Conservation (phyloP, 1,140 invertebrate genomes). For the Temnothorax nylanderi region DNA sequence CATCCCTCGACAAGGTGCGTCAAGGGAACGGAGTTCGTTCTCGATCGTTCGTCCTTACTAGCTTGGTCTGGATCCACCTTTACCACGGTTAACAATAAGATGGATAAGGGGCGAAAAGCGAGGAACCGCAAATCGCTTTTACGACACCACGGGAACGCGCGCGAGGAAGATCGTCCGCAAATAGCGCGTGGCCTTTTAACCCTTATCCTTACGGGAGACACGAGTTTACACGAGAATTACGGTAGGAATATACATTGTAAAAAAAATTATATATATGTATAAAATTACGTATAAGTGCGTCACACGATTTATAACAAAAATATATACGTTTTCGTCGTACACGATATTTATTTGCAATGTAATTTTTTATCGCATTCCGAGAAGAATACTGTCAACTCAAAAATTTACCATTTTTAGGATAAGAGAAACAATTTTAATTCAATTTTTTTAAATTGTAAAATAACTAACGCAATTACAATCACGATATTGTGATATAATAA, state of each 20-base stretch:
- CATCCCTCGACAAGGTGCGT: background rate
- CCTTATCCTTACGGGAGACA: background rate
- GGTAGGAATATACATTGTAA: background rate
- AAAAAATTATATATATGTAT: background rate
- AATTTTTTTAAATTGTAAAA: no score
- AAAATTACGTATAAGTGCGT: background rate
- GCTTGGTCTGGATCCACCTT: background rate
- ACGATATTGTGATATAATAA: no score
- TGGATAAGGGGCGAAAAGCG: background rate
- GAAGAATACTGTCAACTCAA: no score
- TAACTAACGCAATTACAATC: no score
- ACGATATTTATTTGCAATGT: background rate
- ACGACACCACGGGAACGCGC: background rate
- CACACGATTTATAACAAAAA: background rate
- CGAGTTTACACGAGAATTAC: background rate
- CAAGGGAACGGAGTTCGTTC: background rate
- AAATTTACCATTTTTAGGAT: no score
- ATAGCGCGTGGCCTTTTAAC: conserved; percentile 18
- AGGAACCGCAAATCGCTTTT: conserved; percentile 16
- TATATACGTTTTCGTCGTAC: background rate
- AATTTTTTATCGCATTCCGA: no score
- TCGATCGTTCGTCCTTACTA: background rate
- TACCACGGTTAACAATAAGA: background rate
- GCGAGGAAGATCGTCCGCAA: background rate
- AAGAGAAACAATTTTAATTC: no score